A percentile compares a stretch with the other conserved stretches of the same genome.
These are phyloP conservation scores for Leucophenga varia DNA, from an alignment of 1,140 invertebrate species.

Conservation along the genomic window DNA sequence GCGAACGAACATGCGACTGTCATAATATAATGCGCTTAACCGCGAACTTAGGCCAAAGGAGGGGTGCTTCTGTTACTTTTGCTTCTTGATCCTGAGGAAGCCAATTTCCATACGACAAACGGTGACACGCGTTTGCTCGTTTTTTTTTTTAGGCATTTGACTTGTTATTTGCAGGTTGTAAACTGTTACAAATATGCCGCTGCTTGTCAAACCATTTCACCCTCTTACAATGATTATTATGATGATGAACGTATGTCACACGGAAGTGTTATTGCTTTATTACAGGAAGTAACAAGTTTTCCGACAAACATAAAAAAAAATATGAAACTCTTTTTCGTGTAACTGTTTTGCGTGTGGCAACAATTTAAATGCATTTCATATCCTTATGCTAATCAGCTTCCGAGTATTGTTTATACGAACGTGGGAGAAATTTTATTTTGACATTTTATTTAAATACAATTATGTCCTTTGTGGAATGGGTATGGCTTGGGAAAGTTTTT, in stretches of 20 bases:
- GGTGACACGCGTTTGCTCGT: conserved; percentile 28
- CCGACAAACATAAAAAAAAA: too few relatives aligned
- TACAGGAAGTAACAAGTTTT: conserved; percentile 26
- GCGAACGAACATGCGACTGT: conserved; percentile 1
- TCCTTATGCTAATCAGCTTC: conserved; percentile 40
- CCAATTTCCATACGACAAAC: conserved; percentile 26
- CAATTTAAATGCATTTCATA: conserved; percentile 22
- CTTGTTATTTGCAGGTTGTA: conserved; percentile 30
- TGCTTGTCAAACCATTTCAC: conserved; percentile 4
- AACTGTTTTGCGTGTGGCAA: too few relatives aligned
- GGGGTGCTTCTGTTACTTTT: too few relatives aligned
- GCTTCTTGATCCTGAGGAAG: too few relatives aligned
- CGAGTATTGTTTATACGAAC: conserved; percentile 18
- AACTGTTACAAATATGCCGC: background rate
- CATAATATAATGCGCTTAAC: conserved; percentile 47
- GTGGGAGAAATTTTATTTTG: conserved; percentile 9
- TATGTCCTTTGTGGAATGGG: too few relatives aligned
- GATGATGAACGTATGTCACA: conserved; percentile 10
- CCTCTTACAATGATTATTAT: too few relatives aligned
- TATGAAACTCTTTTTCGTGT: too few relatives aligned
- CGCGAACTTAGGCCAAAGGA: conserved; percentile 17
- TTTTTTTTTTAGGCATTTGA: conserved; percentile 19
- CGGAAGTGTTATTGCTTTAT: conserved; percentile 28
- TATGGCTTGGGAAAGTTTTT: too few relatives aligned
- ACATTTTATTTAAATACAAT: conserved; percentile 21